These are phyloP conservation scores for Drosophila mauritiana DNA, from an alignment of 1,140 invertebrate genomes.

Conservation along the genomic window DNA sequence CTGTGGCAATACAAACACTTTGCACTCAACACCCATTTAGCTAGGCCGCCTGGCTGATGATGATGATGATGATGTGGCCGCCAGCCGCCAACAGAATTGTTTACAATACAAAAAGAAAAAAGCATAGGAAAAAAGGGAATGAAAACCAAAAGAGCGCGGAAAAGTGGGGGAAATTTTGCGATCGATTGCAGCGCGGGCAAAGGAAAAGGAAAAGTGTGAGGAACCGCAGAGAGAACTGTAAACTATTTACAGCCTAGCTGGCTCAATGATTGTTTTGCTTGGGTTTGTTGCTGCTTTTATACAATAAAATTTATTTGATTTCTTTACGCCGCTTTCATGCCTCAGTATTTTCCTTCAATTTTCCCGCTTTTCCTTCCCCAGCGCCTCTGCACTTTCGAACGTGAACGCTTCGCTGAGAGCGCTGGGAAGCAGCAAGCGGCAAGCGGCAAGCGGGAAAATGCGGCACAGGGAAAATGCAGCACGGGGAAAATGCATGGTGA, in stretches of 20 bases:
- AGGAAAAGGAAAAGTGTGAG: constrained; percentile 64
- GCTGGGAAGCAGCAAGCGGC: constrained; percentile 4
- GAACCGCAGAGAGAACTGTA: constrained; percentile 75
- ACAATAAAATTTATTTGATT: constrained; percentile 83
- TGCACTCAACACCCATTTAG: constrained; percentile 82
- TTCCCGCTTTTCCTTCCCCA: constrained; percentile 54
- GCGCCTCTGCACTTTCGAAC: constrained; percentile 63
- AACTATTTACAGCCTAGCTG: constrained; percentile 76
- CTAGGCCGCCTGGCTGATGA: constrained; percentile 47
- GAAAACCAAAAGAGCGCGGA: constrained; percentile 32
- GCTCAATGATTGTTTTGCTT: constrained; percentile 72
- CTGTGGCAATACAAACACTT: constrained; percentile 73
- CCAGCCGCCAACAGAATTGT: constrained; percentile 72
- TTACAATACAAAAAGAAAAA: constrained; percentile 57
- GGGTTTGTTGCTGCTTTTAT: constrained; percentile 66
- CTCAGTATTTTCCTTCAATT: constrained; percentile 81
- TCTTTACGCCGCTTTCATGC: constrained; percentile 79
- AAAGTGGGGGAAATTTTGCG: constrained; percentile 61
- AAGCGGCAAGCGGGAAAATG: constrained; percentile 41
- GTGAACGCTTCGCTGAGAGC: constrained; percentile 39
- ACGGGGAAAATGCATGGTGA: constrained; percentile 23
- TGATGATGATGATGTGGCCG: constrained; percentile 61
- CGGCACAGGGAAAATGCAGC: neutral
- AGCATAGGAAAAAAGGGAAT: constrained; percentile 12
- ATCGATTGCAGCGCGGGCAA: constrained; percentile 61